These are phyloP conservation scores for Urocyon cinereoargenteus DNA, from an alignment of 2,797 vertebrate genomes.

Conservation along the genomic window DNA sequence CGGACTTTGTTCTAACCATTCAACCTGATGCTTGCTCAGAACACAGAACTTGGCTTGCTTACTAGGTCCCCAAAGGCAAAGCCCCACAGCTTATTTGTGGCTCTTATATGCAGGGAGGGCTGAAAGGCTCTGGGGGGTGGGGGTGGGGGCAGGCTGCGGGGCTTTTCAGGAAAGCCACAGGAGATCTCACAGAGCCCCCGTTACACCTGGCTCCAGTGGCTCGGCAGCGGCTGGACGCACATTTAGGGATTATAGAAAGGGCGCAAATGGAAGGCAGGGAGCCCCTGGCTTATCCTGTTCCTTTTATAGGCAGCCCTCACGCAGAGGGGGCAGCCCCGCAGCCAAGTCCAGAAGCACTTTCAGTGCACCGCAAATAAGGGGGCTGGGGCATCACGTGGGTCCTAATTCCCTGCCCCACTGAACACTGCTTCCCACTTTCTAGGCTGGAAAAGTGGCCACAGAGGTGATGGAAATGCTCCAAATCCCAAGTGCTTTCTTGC, in stretches of 20 bases:
- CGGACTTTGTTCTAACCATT: neutral
- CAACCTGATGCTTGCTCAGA: neutral
- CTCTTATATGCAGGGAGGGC: neutral
- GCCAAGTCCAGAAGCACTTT: neutral
- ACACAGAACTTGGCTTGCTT: neutral
- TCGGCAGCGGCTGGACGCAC: neutral
- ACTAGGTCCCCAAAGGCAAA: neutral
- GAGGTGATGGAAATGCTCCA: neutral
- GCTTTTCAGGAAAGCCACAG: constrained; percentile 58
- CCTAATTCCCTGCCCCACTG: neutral
- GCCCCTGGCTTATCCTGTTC: neutral
- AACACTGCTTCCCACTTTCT: neutral
- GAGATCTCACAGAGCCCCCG: neutral
- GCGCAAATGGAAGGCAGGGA: neutral
- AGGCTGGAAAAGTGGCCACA: neutral
- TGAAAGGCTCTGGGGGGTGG: neutral
- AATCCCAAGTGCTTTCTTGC: neutral
- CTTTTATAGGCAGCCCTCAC: neutral
- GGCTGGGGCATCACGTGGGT: fast-evolving
- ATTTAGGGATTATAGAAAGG: neutral
- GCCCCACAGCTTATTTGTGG: neutral
- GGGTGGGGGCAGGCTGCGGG: neutral
- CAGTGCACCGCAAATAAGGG: fast-evolving
- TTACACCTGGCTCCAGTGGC: fast-evolving
- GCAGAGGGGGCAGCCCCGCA: neutral